Evolutionary conservation across 2,888 invertebrate species (phyloP).

Genomic region (Drosophila fungiperda): DNA sequence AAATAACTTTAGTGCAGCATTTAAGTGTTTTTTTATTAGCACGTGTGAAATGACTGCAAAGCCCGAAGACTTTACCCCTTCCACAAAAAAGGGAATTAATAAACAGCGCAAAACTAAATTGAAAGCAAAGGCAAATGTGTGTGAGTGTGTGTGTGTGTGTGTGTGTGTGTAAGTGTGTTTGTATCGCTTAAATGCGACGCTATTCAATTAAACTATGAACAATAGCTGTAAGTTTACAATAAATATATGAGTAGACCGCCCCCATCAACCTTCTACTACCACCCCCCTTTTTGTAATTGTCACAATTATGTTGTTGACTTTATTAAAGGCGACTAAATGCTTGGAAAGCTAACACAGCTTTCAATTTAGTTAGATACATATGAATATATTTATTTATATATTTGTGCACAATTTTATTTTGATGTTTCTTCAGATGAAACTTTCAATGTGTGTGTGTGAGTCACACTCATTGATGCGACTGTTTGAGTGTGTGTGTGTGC

Average conservation of each 20-base stretch:
- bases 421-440: conserved; percentile 24
- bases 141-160: background rate
- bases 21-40: conserved; percentile 49
- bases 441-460: conserved; percentile 22
- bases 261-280: background rate
- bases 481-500: conserved; percentile 23
- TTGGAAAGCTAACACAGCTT: conserved; percentile 7
- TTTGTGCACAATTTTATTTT: conserved; percentile 50
- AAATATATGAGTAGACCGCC: conserved; percentile 27
- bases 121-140: conserved; percentile 1
- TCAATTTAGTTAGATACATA: background rate
- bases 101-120: background rate
- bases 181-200: conserved; percentile 7
- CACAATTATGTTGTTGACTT: conserved; percentile 57
- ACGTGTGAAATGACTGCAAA: conserved; percentile 51
- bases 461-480: conserved; percentile 38
- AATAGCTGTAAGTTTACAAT: conserved; percentile 31
- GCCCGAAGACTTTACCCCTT: background rate
- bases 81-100: background rate
- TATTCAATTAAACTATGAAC: conserved; percentile 36
- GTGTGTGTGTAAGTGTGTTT: no score
- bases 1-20: conserved; percentile 8
- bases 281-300: conserved; percentile 2
- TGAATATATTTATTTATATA: conserved; percentile 3
- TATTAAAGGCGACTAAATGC: conserved; percentile 7